These are phyloP conservation scores for Dendrolimus pini DNA, from an alignment of 2,888 invertebrate species.

Conservation along the genomic window DNA sequence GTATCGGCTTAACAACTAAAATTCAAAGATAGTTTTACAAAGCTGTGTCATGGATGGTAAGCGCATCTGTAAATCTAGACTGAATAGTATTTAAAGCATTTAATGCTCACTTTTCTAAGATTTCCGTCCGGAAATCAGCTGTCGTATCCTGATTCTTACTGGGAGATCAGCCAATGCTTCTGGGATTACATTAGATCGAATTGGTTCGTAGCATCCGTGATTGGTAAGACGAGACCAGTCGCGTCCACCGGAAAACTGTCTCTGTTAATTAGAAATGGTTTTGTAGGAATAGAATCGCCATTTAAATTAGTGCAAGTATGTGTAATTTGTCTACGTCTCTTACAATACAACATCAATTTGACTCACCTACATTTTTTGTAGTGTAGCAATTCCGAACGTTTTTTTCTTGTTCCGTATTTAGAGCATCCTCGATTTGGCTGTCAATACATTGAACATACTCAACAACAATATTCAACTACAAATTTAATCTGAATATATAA, in stretches of 20 bases:
- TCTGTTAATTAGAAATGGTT: constrained; percentile 38
- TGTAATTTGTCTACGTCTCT: not conserved
- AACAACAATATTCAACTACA: not conserved
- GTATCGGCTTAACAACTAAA: no score
- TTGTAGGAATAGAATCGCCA: not conserved
- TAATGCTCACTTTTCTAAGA: constrained; percentile 30
- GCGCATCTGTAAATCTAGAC: constrained; percentile 3
- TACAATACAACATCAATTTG: not conserved
- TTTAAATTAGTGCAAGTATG: not conserved
- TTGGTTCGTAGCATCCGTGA: constrained; percentile 40
- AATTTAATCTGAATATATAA: not conserved
- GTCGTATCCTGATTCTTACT: constrained; percentile 59
- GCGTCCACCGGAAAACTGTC: constrained; percentile 46
- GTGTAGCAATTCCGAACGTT: not conserved
- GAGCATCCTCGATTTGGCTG: not conserved
- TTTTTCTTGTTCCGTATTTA: not conserved
- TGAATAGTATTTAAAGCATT: constrained; percentile 22
- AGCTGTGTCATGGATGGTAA: no score
- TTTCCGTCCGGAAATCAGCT: constrained; percentile 62
- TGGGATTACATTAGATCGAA: constrained; percentile 56
- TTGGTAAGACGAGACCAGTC: constrained; percentile 47
- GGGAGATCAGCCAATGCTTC: constrained; percentile 62
- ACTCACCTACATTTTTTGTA: not conserved
- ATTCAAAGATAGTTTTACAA: no score
- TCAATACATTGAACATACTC: not conserved